A percentile compares a stretch with the other conserved stretches of the same genome.
Conservation (phyloP, 2,797 vertebrate genomes). For the Microctenopoma steveboyesi region DNA sequence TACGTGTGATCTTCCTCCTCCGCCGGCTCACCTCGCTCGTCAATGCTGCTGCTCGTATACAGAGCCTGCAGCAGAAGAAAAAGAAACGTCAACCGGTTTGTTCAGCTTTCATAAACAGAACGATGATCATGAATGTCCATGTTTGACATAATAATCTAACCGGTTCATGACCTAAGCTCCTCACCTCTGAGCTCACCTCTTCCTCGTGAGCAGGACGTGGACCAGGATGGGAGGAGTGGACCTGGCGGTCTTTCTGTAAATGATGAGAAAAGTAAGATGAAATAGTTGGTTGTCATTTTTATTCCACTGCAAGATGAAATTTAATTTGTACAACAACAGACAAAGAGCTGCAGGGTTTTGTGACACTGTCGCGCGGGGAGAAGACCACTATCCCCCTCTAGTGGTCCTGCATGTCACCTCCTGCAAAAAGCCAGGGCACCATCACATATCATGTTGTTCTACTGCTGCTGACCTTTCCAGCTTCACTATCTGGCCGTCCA, state of each 20-base stretch:
- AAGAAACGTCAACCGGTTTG: constrained; percentile 32
- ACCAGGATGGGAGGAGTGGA: constrained; percentile 85
- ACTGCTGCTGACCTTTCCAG: constrained; percentile 76
- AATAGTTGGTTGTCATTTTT: background rate
- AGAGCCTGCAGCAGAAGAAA: constrained; percentile 73
- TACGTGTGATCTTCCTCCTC: constrained; percentile 94
- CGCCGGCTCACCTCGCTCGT: constrained; percentile 77
- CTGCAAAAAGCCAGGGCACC: background rate
- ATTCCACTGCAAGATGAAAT: background rate
- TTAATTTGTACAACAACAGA: background rate
- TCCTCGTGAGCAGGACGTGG: constrained; percentile 90
- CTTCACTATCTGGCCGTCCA: constrained; percentile 84
- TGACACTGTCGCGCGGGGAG: background rate
- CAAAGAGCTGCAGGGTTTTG: background rate
- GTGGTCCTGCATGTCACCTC: constrained; percentile 60
- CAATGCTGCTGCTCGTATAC: constrained; percentile 82
- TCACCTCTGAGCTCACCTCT: constrained; percentile 77
- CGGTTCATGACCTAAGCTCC: background rate
- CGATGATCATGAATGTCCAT: background rate
- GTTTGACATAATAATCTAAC: background rate
- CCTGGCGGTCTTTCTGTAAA: constrained; percentile 87
- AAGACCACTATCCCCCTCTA: constrained; percentile 75
- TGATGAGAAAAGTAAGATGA: constrained; percentile 1
- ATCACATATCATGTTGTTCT: background rate
- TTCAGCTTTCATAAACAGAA: constrained; percentile 26